Percentiles rank a stretch among this genome's conserved stretches.
These are phyloP conservation scores for Desmodus rotundus DNA, from an alignment of 2,113 vertebrate species.

Conservation along the genomic window DNA sequence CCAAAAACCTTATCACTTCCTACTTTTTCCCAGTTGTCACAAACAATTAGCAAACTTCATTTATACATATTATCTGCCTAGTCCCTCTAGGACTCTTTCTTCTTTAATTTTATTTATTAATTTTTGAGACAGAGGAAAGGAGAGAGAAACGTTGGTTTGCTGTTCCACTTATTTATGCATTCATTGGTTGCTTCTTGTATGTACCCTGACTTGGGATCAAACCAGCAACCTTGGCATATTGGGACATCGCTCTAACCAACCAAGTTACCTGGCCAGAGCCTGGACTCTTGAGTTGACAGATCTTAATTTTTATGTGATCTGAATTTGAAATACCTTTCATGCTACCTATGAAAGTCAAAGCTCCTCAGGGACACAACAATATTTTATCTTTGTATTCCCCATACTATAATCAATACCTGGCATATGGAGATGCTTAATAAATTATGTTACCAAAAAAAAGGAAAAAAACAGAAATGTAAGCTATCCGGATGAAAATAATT, in stretches of 20 bases:
- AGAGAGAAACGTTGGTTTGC: too few relatives aligned
- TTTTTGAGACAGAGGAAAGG: too few relatives aligned
- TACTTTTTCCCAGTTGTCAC: background rate
- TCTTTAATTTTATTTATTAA: too few relatives aligned
- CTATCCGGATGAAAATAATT: background rate
- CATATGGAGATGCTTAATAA: background rate
- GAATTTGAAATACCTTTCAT: background rate
- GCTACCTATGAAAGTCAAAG: background rate
- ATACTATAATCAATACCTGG: background rate
- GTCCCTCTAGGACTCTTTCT: background rate
- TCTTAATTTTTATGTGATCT: background rate
- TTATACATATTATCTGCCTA: background rate
- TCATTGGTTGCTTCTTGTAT: too few relatives aligned
- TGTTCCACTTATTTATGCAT: too few relatives aligned
- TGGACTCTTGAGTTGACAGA: background rate
- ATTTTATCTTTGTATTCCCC: background rate
- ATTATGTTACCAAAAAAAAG: background rate
- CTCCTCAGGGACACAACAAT: background rate
- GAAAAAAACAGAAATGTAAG: background rate
- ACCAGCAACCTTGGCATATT: too few relatives aligned
- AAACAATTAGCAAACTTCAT: background rate
- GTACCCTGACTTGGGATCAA: too few relatives aligned
- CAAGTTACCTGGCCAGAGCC: too few relatives aligned
- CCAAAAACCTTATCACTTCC: background rate
- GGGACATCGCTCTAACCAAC: too few relatives aligned